These are phyloP conservation scores for Mionectes olivaceus DNA, from an alignment of 2,797 vertebrate species.

Conservation along the genomic window DNA sequence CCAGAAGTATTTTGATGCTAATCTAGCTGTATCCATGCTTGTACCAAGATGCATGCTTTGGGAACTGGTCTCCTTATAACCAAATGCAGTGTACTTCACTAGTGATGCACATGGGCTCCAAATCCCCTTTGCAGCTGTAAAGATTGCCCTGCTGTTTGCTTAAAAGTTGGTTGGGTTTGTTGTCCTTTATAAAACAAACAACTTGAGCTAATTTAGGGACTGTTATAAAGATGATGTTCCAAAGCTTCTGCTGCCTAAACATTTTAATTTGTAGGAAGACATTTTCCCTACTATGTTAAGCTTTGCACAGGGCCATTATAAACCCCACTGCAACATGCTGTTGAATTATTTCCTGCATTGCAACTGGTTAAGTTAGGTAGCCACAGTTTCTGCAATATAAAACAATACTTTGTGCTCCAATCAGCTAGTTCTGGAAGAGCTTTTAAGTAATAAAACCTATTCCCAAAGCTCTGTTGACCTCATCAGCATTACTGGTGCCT, in stretches of 20 bases:
- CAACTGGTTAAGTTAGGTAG: constrained; percentile 2
- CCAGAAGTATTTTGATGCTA: not conserved
- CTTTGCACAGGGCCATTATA: constrained; percentile 19
- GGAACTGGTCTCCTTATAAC: not conserved
- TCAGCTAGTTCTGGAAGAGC: not conserved
- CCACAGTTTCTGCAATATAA: constrained; percentile 18
- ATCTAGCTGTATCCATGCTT: not conserved
- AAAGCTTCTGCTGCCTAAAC: constrained; percentile 48
- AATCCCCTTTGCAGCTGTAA: not conserved
- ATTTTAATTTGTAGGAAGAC: constrained; percentile 9
- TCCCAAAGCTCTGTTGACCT: constrained; percentile 25
- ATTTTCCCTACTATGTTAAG: constrained; percentile 5
- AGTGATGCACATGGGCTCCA: not conserved
- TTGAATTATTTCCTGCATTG: constrained; percentile 40
- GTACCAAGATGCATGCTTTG: not conserved
- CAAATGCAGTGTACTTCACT: not conserved
- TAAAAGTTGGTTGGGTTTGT: constrained; percentile 34
- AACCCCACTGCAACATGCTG: constrained; percentile 31
- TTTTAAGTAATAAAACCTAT: constrained; percentile 40
- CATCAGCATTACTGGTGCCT: not conserved
- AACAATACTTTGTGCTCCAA: constrained; percentile 5
- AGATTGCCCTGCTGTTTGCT: not conserved
- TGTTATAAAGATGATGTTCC: constrained; percentile 15
- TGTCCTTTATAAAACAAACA: constrained; percentile 5
- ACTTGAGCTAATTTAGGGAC: constrained; percentile 15